Percentiles rank a stretch among this genome's conserved stretches.
Conservation (phyloP, 2,113 vertebrate genomes). For the Desmodus rotundus region DNA sequence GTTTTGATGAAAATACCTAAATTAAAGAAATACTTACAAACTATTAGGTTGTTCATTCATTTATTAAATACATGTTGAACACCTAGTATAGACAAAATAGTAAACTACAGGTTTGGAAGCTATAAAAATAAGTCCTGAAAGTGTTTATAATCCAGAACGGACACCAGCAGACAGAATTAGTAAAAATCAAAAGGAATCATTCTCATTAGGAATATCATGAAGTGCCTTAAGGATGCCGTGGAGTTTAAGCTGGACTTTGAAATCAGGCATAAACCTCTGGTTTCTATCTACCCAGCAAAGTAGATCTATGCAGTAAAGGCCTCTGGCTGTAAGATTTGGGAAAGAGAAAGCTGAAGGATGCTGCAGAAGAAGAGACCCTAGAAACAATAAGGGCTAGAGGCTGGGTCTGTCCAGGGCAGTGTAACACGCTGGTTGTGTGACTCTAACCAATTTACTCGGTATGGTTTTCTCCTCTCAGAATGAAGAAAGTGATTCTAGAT, state of each 20-base stretch:
- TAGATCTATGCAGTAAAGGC: neutral
- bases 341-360: neutral
- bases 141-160: neutral
- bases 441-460: neutral
- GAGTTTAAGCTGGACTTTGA: neutral
- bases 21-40: neutral
- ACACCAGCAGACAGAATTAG: neutral
- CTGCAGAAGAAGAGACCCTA: neutral
- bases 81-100: neutral
- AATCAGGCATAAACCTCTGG: neutral
- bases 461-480: neutral
- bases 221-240: neutral
- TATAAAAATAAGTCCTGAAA: neutral
- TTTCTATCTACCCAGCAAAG: neutral
- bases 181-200: neutral
- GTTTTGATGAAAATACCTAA: neutral
- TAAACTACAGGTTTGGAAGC: neutral
- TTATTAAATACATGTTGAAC: neutral
- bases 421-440: neutral
- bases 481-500: neutral
- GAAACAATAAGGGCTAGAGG: neutral
- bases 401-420: neutral
- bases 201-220: slow-evolving; percentile 5
- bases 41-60: neutral
- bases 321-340: neutral